Percentiles rank a stretch among this genome's conserved stretches.
Evolutionary conservation across 2,113 vertebrate species (phyloP).

Genomic region (Cathartes aura): DNA sequence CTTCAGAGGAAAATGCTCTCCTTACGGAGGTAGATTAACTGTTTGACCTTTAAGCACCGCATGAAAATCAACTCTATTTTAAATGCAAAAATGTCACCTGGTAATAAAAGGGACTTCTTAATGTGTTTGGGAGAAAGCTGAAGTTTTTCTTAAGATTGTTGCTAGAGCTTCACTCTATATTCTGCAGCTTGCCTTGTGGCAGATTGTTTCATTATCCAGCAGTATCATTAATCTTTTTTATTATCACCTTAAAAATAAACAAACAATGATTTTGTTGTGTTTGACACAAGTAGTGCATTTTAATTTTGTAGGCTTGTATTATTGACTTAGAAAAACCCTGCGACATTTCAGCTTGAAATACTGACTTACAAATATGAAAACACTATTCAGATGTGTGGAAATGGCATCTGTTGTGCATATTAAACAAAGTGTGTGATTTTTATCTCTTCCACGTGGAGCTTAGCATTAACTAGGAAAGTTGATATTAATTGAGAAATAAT

Average conservation of each 20-base stretch:
- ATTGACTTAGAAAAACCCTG: slow-evolving; percentile 62
- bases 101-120: slow-evolving; percentile 61
- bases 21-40: slow-evolving; percentile 67
- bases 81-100: slow-evolving; percentile 63
- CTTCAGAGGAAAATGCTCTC: slow-evolving; percentile 48
- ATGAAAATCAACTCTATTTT: slow-evolving; percentile 67
- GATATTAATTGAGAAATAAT: slow-evolving; percentile 69
- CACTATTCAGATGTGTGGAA: slow-evolving; percentile 58
- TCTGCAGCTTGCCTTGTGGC: slow-evolving; percentile 68
- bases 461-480: slow-evolving; percentile 53
- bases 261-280: slow-evolving; percentile 82
- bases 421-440: slow-evolving; percentile 70
- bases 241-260: slow-evolving; percentile 84
- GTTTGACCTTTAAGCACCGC: slow-evolving; percentile 55
- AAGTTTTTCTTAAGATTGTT: slow-evolving; percentile 18
- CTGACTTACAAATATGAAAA: slow-evolving; percentile 60
- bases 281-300: slow-evolving; percentile 81
- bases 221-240: slow-evolving; percentile 83
- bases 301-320: slow-evolving; percentile 76
- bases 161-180: slow-evolving; percentile 65
- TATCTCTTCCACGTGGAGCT: slow-evolving; percentile 55
- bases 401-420: slow-evolving; percentile 73
- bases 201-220: slow-evolving; percentile 83
- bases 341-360: slow-evolving; percentile 68
- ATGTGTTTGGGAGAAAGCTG: slow-evolving; percentile 32